A percentile compares a stretch with the other conserved stretches of the same genome.
These are phyloP conservation scores for Collichthys lucidus DNA, from an alignment of 2,113 vertebrate species.

Conservation along the genomic window DNA sequence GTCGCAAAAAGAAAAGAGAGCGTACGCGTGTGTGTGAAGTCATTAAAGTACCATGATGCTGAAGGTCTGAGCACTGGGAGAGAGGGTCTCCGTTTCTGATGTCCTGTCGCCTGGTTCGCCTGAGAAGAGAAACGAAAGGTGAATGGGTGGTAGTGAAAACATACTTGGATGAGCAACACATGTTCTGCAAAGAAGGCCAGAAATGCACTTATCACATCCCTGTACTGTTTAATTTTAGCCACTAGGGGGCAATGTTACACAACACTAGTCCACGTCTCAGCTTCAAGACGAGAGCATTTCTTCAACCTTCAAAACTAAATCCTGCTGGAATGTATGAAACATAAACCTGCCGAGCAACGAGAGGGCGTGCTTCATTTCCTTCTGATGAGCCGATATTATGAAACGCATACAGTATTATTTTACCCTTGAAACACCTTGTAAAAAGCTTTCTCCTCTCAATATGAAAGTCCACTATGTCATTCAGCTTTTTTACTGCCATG, in stretches of 20 bases:
- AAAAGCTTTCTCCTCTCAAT: slow-evolving; percentile 40
- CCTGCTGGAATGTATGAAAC: slow-evolving; percentile 43
- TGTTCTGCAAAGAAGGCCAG: not conserved
- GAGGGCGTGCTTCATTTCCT: slow-evolving; percentile 42
- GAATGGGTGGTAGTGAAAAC: not conserved
- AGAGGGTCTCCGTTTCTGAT: slow-evolving; percentile 98
- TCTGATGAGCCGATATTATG: slow-evolving; percentile 60
- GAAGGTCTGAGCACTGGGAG: slow-evolving; percentile 96
- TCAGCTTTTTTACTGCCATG: slow-evolving; percentile 27
- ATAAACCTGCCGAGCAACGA: slow-evolving; percentile 56
- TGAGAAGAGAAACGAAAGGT: slow-evolving; percentile 67
- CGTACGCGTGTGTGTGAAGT: not conserved
- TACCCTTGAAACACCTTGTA: slow-evolving; percentile 44
- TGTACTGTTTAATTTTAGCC: slow-evolving; percentile 47
- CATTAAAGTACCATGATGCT: slow-evolving; percentile 90
- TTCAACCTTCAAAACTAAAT: slow-evolving; percentile 53
- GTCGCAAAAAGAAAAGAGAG: not conserved
- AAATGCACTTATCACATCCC: not conserved
- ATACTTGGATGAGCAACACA: not conserved
- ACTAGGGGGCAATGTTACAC: slow-evolving; percentile 79
- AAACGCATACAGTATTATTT: slow-evolving; percentile 57
- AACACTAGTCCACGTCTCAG: not conserved
- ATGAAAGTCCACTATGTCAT: slow-evolving; percentile 41
- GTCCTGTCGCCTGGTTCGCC: slow-evolving; percentile 95
- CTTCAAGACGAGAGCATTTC: slow-evolving; percentile 9